These are phyloP conservation scores for Synodontis membranacea DNA, from an alignment of 2,113 vertebrate species.

Conservation along the genomic window DNA sequence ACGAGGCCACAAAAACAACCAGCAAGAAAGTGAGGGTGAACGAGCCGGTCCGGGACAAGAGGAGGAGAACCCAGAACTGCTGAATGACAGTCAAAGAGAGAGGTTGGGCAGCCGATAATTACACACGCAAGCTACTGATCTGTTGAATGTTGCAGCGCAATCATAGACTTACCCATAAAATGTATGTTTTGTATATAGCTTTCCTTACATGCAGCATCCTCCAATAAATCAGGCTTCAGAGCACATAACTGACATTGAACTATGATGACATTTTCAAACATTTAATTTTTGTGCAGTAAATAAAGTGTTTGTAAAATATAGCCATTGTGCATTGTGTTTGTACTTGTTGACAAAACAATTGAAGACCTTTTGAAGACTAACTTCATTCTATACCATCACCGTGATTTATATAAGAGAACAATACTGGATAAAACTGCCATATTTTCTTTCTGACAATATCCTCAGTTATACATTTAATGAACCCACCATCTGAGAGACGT, in stretches of 20 bases:
- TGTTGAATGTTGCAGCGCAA: neutral
- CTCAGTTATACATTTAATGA: neutral
- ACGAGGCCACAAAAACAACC: slow-evolving; percentile 71
- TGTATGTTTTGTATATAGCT: neutral
- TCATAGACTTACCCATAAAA: neutral
- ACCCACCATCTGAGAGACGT: slow-evolving; percentile 85
- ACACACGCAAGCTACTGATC: neutral
- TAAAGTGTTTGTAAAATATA: slow-evolving; percentile 36
- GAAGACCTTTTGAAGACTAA: neutral
- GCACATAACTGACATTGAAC: neutral
- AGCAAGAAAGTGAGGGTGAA: slow-evolving; percentile 73
- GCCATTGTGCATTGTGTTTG: neutral
- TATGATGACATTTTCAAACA: neutral
- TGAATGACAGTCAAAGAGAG: slow-evolving; percentile 50
- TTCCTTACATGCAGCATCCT: neutral
- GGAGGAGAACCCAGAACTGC: slow-evolving; percentile 80
- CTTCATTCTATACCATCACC: neutral
- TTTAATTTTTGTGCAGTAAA: neutral
- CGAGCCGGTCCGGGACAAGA: slow-evolving; percentile 72
- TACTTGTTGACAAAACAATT: neutral
- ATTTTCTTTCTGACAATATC: neutral
- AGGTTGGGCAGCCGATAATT: neutral
- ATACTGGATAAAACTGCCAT: neutral
- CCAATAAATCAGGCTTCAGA: neutral
- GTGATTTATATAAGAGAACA: neutral